Evolutionary conservation across 2,113 vertebrate species (phyloP).

Genomic region (Empidonax traillii): DNA sequence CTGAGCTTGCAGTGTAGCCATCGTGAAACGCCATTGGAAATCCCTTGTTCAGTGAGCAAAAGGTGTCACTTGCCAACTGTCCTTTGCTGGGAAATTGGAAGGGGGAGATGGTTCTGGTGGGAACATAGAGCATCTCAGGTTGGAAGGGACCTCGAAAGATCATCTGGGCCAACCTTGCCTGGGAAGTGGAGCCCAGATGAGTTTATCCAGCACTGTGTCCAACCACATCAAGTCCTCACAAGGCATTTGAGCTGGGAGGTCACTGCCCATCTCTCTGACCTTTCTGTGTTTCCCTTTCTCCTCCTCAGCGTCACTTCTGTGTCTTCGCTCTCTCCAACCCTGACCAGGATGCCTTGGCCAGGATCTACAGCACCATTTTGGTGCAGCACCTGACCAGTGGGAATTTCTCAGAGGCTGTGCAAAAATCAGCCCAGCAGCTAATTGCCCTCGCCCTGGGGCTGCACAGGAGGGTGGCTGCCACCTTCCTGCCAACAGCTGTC

Average conservation of each 20-base stretch:
- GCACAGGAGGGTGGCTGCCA: slow-evolving; percentile 82
- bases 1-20: neutral
- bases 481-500: slow-evolving; percentile 89
- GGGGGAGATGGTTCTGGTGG: neutral
- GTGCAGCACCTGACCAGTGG: slow-evolving; percentile 79
- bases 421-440: slow-evolving; percentile 78
- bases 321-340: slow-evolving; percentile 89
- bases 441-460: slow-evolving; percentile 83
- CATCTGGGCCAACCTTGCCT: neutral
- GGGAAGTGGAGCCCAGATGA: neutral
- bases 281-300: neutral
- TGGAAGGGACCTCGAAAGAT: neutral
- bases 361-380: slow-evolving; percentile 92
- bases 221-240: neutral
- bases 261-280: neutral
- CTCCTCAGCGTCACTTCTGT: slow-evolving; percentile 88
- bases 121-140: neutral
- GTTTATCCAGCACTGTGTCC: too few species aligned
- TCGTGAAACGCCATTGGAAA: neutral
- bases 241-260: neutral
- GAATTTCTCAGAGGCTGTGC: slow-evolving; percentile 75
- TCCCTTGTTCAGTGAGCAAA: neutral
- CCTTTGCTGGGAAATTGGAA: neutral
- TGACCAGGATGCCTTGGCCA: slow-evolving; percentile 82
- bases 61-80: neutral